phyloP scores from a whole-genome alignment of 2,113 vertebrate species.

The Tupaia chinensis region DNA sequence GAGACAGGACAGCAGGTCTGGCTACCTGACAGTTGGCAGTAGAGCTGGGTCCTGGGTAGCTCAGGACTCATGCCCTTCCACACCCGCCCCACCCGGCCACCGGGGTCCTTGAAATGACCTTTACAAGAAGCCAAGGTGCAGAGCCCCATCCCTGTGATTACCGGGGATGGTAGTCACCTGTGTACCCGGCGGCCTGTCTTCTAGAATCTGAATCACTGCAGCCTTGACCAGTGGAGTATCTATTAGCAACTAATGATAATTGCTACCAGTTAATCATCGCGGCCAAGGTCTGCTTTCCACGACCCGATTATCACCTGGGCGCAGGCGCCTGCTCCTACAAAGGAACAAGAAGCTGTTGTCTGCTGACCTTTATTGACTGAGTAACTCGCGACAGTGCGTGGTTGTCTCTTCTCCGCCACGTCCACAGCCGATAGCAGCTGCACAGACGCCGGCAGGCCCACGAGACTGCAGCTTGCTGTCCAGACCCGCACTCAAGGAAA shows the following conservation, averaged over 20 bases:
- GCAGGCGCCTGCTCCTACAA: background rate
- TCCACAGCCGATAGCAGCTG: background rate
- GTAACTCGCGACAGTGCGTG: rapidly evolving
- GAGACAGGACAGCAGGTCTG: background rate
- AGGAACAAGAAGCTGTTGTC: background rate
- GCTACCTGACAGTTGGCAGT: background rate
- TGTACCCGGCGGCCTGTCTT: background rate
- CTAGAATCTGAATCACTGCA: background rate
- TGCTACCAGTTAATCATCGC: background rate
- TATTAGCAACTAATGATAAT: constrained; percentile 3
- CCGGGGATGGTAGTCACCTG: background rate
- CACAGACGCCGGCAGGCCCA: rapidly evolving
- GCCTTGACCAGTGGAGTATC: background rate
- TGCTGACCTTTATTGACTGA: background rate
- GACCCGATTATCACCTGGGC: background rate
- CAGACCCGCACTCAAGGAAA: background rate
- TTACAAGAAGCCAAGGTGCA: background rate
- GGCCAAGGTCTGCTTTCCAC: background rate
- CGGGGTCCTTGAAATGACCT: background rate
- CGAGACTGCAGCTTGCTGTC: rapidly evolving
- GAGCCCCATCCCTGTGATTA: background rate
- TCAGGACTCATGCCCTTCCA: rapidly evolving
- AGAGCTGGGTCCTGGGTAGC: background rate
- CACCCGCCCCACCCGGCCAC: background rate
- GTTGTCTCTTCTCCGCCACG: background rate